phyloP scores from a whole-genome alignment of 2,113 vertebrate species.

The Amphilophus citrinellus region DNA sequence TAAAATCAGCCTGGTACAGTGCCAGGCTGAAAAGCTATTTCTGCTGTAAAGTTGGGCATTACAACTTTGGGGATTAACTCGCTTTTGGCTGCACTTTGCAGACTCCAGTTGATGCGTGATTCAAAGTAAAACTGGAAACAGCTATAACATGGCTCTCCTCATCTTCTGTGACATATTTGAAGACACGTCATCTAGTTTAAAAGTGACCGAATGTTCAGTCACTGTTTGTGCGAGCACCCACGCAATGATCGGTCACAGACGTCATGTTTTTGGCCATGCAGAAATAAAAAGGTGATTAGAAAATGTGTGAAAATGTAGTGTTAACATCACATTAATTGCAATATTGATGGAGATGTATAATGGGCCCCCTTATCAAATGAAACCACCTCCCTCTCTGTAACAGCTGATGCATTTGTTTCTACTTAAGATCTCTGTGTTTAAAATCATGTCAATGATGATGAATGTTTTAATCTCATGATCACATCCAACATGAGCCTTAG shows the following conservation, averaged over 20 bases:
- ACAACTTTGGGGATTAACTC: background rate
- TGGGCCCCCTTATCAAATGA: background rate
- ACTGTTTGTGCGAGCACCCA: background rate
- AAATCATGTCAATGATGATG: background rate
- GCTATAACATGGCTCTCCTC: no score
- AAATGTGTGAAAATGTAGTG: background rate
- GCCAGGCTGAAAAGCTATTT: background rate
- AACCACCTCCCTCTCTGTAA: background rate
- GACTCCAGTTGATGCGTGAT: no score
- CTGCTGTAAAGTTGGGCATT: background rate
- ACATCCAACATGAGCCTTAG: background rate
- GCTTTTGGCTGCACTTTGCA: background rate
- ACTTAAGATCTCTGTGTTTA: background rate
- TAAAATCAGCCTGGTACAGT: background rate
- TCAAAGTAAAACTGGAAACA: no score
- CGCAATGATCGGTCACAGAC: background rate
- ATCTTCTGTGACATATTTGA: background rate
- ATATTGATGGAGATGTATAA: background rate
- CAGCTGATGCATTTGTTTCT: background rate
- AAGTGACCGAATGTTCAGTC: background rate
- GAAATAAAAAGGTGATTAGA: background rate
- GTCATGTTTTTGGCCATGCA: background rate
- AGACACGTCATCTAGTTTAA: background rate
- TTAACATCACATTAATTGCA: background rate
- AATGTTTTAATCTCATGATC: slow-evolving; percentile 11